phyloP scores from a whole-genome alignment of 2,113 vertebrate species.

The Dinomys branickii region DNA sequence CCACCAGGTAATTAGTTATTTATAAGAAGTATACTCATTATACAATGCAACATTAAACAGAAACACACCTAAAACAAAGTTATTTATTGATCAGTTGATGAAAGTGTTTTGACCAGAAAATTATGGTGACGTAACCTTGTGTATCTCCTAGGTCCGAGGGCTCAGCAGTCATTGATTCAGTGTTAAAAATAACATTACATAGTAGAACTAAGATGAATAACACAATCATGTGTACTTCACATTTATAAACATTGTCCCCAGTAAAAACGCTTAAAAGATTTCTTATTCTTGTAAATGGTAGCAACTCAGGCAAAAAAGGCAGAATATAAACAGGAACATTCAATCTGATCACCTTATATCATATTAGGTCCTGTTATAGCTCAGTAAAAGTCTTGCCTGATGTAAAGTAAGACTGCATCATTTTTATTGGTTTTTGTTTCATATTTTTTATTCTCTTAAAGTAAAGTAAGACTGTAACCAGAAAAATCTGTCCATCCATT shows the following conservation, averaged over 20 bases:
- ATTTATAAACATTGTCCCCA: background rate
- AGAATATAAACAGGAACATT: background rate
- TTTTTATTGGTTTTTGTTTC: too few relatives aligned
- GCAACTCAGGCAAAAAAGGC: background rate
- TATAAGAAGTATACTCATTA: background rate
- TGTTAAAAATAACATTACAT: background rate
- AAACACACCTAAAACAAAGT: background rate
- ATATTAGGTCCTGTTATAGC: background rate
- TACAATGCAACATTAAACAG: background rate
- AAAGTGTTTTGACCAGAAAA: constrained; percentile 10
- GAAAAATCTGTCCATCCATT: background rate
- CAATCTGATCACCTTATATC: background rate
- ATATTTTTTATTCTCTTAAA: too few relatives aligned
- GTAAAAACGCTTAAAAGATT: background rate
- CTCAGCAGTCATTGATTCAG: background rate
- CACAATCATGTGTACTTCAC: background rate
- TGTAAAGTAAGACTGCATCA: background rate
- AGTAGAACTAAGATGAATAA: background rate
- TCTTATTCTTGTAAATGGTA: background rate
- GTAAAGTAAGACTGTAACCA: background rate
- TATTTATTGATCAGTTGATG: background rate
- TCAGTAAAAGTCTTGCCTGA: background rate
- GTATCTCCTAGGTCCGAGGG: background rate
- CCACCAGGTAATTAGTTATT: background rate
- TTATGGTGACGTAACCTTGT: background rate